Percentiles rank a stretch among this genome's conserved stretches.
Evolutionary conservation across 2,797 vertebrate species (phyloP).

Genomic region (Lophotriccus pileatus): DNA sequence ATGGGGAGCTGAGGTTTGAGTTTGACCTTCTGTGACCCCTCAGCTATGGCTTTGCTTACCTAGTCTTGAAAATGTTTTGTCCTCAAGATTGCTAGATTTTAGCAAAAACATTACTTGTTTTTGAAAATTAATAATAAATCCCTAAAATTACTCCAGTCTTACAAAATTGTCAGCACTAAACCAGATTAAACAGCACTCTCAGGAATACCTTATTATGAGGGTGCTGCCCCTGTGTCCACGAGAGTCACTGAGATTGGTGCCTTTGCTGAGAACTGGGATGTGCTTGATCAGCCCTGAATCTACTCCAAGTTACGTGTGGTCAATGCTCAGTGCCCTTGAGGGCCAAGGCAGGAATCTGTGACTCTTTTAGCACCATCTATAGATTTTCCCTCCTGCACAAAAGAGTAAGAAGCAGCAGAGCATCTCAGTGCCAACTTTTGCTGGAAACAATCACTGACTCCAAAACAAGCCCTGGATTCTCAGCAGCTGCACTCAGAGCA

Average conservation of each 20-base stretch:
- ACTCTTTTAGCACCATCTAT: not conserved
- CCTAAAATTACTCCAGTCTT: not conserved
- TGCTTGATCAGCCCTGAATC: not conserved
- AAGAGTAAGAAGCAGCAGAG: not conserved
- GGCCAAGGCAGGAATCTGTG: not conserved
- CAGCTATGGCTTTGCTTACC: not conserved
- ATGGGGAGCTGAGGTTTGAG: not conserved
- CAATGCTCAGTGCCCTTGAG: not conserved
- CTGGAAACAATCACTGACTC: not conserved
- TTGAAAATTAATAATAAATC: not conserved
- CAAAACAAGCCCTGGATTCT: rapidly evolving
- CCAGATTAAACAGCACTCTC: not conserved
- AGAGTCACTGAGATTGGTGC: rapidly evolving
- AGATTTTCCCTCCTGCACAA: not conserved
- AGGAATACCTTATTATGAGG: no score
- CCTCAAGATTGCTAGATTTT: not conserved
- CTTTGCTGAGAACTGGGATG: not conserved
- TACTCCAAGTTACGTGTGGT: not conserved
- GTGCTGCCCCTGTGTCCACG: not conserved
- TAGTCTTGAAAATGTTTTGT: not conserved
- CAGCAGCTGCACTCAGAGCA: not conserved
- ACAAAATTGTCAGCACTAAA: not conserved
- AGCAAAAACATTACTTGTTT: not conserved
- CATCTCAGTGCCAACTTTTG: not conserved
- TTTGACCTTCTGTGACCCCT: not conserved